Conservation (phyloP, 2,113 vertebrate genomes). For the Noturus placidus region DNA sequence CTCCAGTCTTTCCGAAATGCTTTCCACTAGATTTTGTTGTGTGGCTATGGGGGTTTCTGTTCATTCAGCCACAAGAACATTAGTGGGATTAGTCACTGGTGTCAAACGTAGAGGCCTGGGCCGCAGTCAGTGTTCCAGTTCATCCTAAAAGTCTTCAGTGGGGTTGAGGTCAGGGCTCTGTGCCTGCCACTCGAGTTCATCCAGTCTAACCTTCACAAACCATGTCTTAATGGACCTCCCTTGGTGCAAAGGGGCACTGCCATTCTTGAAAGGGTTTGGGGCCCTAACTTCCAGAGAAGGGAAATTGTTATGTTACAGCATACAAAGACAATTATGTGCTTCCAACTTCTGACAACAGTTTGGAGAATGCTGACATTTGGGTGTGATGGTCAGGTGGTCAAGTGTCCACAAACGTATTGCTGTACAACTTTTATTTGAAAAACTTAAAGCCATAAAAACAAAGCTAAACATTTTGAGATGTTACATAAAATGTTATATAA, state of each 20-base stretch:
- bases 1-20: not conserved
- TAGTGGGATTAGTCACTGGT: not conserved
- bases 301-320: not conserved
- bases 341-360: not conserved
- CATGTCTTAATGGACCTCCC: not conserved
- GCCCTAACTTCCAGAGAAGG: not conserved
- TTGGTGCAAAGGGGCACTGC: not conserved
- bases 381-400: not conserved
- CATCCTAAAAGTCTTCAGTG: not conserved
- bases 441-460: not conserved
- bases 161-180: not conserved
- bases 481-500: not conserved
- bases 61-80: not conserved
- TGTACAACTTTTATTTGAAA: not conserved
- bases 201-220: not conserved
- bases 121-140: not conserved
- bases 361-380: not conserved
- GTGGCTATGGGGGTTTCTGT: not conserved
- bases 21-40: not conserved
- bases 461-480: not conserved
- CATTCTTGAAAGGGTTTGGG: not conserved
- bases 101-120: not conserved
- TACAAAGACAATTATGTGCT: not conserved
- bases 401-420: too few species aligned
- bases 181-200: not conserved